phyloP scores from a whole-genome alignment of 2,113 vertebrate species.

The Cephalophus harveyi region DNA sequence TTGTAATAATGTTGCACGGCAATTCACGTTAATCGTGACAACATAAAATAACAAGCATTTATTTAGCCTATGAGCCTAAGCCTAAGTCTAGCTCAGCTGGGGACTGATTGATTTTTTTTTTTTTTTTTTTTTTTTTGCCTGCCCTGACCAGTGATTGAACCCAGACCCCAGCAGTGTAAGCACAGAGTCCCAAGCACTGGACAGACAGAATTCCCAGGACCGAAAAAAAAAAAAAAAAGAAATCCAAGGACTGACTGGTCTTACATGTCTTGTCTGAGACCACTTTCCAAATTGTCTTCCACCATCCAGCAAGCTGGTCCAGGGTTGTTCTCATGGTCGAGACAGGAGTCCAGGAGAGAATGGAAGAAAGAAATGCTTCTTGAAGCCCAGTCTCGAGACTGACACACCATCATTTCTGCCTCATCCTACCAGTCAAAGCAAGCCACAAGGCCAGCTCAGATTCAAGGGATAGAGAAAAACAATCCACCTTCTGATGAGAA shows the following conservation, averaged over 20 bases:
- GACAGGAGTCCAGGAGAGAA: not conserved
- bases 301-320: not conserved
- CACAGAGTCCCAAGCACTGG: not conserved
- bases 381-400: not conserved
- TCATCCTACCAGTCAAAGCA: not conserved
- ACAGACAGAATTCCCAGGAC: not conserved
- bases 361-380: not conserved
- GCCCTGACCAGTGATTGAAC: not conserved
- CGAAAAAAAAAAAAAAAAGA: not conserved
- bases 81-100: not conserved
- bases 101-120: not conserved
- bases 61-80: not conserved
- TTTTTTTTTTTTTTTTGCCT: not conserved
- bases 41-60: not conserved
- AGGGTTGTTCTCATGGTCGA: not conserved
- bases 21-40: not conserved
- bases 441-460: not conserved
- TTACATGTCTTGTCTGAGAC: not conserved
- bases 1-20: not conserved
- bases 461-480: not conserved
- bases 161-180: not conserved
- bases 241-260: not conserved
- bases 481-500: not conserved
- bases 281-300: not conserved
- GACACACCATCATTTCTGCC: not conserved